phyloP scores from a whole-genome alignment of 1,140 invertebrate species.

The Parasteatoda tepidariorum region DNA sequence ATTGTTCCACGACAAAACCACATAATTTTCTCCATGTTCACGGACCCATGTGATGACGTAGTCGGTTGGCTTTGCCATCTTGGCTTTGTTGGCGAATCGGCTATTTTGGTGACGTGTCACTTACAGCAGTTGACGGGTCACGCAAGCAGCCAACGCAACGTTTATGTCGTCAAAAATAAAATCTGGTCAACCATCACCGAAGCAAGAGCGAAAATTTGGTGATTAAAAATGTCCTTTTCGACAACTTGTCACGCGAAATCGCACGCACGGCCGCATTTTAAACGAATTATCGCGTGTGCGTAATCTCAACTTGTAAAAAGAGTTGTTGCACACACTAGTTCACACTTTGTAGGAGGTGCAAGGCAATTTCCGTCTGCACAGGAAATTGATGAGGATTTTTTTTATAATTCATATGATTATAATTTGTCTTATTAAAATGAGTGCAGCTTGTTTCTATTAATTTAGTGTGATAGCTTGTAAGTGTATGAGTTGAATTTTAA shows the following conservation, averaged over 20 bases:
- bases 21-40: not conserved
- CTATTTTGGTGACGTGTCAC: slow-evolving; percentile 34
- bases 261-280: not conserved
- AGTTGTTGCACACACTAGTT: not conserved
- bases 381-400: not conserved
- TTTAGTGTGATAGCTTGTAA: not conserved
- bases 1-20: not conserved
- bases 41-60: not conserved
- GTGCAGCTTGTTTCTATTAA: not conserved
- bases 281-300: slow-evolving; percentile 28
- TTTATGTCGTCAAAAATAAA: not conserved
- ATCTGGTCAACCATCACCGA: not conserved
- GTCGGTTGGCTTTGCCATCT: not conserved
- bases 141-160: not conserved
- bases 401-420: not conserved
- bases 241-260: slow-evolving; percentile 13
- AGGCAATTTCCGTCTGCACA: not conserved
- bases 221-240: slow-evolving; percentile 47
- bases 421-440: not conserved
- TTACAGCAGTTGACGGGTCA: slow-evolving; percentile 14
- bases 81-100: slow-evolving; percentile 34
- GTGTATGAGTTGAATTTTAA: too few species aligned
- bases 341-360: not conserved
- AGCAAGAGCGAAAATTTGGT: not conserved
- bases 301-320: not conserved